Percentiles rank a stretch among this genome's conserved stretches.
These are phyloP conservation scores for Thrips palmi DNA, from an alignment of 1,140 invertebrate genomes.

Conservation along the genomic window DNA sequence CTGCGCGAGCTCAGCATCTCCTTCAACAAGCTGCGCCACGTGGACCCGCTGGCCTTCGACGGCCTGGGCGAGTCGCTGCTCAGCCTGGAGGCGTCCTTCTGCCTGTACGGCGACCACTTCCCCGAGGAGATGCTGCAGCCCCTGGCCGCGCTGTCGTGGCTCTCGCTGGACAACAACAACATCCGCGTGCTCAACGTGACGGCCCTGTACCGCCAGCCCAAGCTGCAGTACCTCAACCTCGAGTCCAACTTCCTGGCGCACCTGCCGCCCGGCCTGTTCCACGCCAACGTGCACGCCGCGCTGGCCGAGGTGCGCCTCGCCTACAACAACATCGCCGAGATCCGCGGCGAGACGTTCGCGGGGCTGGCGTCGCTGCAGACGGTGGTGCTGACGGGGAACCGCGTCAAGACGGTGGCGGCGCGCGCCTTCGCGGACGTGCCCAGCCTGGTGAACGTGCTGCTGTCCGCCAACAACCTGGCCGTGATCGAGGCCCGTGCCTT, in stretches of 20 bases:
- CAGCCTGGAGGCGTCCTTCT: constrained; percentile 69
- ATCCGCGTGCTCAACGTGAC: constrained; percentile 44
- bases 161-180: constrained; percentile 78
- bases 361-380: constrained; percentile 42
- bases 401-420: constrained; percentile 33
- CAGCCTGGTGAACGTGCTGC: constrained; percentile 44
- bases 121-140: constrained; percentile 49
- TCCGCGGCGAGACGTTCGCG: constrained; percentile 42
- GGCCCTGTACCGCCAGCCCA: constrained; percentile 40
- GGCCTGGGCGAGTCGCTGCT: constrained; percentile 53
- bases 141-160: constrained; percentile 54
- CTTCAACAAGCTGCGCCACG: constrained; percentile 65
- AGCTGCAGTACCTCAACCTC: constrained; percentile 66
- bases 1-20: constrained; percentile 72
- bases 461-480: constrained; percentile 43
- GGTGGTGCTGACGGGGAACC: constrained; percentile 50
- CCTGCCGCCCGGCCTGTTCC: constrained; percentile 42
- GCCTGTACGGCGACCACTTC: constrained; percentile 56
- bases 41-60: constrained; percentile 55
- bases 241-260: constrained; percentile 60
- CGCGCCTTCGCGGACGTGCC: constrained; percentile 43
- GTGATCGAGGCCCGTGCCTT: constrained; percentile 42
- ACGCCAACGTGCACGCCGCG: constrained; percentile 45
- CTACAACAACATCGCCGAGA: constrained; percentile 43
- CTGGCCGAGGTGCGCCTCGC: constrained; percentile 57